Evolutionary conservation across 2,888 invertebrate species (phyloP).

Genomic region (Xylophagus ater): DNA sequence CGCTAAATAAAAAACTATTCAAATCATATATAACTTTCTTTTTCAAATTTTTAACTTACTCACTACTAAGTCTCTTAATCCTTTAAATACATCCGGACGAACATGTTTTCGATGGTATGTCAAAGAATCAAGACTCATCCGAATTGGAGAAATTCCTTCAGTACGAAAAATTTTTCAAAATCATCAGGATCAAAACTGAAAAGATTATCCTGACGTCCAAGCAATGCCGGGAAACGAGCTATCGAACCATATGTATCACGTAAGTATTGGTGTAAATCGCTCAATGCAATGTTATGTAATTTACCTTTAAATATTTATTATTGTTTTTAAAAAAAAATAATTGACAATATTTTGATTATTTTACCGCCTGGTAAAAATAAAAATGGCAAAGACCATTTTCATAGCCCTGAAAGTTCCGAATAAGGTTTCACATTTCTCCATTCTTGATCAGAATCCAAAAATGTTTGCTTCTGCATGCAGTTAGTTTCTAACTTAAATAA

Average conservation of each 20-base stretch:
- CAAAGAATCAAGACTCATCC: constrained; percentile 37
- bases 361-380: too few relatives aligned
- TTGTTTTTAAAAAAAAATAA: background rate
- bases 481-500: too few relatives aligned
- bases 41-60: too few relatives aligned
- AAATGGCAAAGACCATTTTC: too few relatives aligned
- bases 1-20: too few relatives aligned
- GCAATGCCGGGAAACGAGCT: constrained; percentile 36
- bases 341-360: background rate
- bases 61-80: constrained; percentile 27
- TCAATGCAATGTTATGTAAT: constrained; percentile 24
- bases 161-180: constrained; percentile 38
- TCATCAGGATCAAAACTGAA: constrained; percentile 45
- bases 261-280: constrained; percentile 25
- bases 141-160: constrained; percentile 41
- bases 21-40: too few relatives aligned
- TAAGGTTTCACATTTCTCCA: too few relatives aligned
- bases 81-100: constrained; percentile 35
- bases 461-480: background rate
- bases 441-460: constrained; percentile 19
- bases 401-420: too few relatives aligned
- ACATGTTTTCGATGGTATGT: constrained; percentile 35
- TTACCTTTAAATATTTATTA: constrained; percentile 20
- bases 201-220: constrained; percentile 32
- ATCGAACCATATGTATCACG: constrained; percentile 36